Evolutionary conservation across 2,797 vertebrate species (phyloP).

Genomic region (Tokudaia tokunoshimensis): DNA sequence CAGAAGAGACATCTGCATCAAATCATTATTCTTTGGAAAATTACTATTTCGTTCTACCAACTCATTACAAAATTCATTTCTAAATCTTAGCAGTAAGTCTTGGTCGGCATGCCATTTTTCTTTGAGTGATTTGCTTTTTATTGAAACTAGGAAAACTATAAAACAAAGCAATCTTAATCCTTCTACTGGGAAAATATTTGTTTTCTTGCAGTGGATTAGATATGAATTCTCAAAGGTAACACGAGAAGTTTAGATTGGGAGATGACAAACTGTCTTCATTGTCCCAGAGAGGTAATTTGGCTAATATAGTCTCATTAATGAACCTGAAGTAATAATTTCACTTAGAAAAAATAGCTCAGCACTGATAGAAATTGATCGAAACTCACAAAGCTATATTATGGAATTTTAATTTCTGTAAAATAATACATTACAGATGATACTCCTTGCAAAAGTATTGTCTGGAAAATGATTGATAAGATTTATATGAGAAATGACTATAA

Average conservation of each 20-base stretch:
- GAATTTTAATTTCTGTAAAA: constrained; percentile 47
- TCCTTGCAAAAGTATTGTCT: constrained; percentile 18
- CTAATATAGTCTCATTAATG: constrained; percentile 57
- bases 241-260: constrained; percentile 47
- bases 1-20: not conserved
- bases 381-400: constrained; percentile 48
- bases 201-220: constrained; percentile 36
- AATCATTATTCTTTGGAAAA: constrained; percentile 34
- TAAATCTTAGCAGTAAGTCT: constrained; percentile 12
- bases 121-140: constrained; percentile 1
- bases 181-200: constrained; percentile 7
- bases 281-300: constrained; percentile 58
- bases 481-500: constrained; percentile 3
- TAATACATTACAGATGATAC: constrained; percentile 13
- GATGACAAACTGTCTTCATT: not conserved
- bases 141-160: constrained; percentile 38
- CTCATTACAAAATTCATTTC: constrained; percentile 44
- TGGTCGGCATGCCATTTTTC: not conserved
- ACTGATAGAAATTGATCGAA: constrained; percentile 55
- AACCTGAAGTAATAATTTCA: constrained; percentile 59
- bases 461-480: constrained; percentile 50
- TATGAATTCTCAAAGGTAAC: constrained; percentile 25
- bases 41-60: not conserved
- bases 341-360: constrained; percentile 61
- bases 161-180: constrained; percentile 36